Evolutionary conservation across 2,888 invertebrate species (phyloP), one percentile per base, ranked within the genome.

Genomic region (Ophion obscuratus): DNA sequence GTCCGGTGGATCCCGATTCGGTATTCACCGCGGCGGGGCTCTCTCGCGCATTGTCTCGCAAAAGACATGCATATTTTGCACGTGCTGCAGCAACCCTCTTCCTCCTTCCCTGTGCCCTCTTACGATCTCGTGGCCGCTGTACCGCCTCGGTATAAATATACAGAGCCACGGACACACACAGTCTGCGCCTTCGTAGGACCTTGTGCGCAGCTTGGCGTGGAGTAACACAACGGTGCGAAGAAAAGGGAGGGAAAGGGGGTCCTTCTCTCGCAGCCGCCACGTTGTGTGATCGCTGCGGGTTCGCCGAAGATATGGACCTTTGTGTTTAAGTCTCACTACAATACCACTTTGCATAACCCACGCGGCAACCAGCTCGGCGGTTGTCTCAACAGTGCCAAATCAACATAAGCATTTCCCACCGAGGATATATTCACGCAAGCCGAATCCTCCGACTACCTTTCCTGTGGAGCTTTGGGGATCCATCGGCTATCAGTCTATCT

Each of bases 31-130:
- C 77, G 83, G 86, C 82, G 79, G 83, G 79, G 83, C 74, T 86
- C 83, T 84, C 86, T 87, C 88, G 89, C 85, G 92, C 91, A 92
- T 92, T 92, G 91, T 92, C 91, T 92, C 91, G 90, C 87, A 90
- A 87, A 91, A 91, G 88, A 90, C 91, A 92, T 91, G 91, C 91
- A 92, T 92, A 92, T 92, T 92, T 92, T 92, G 91, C 91, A 91
- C 91, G 91, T 91, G 91, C 91, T 81, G 73, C 77, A 87, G 86
- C 89, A 88, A 84, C 83, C 75, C 59, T 81, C 85, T 47, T 47
- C 14, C 81, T 62, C 78, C 61, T 74, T n/a, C 80, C 84, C 76
- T 36, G 57, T 62, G 36, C 70, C 73, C 86, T 40, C 73, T 67
- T 67, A 40, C 20, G 57, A 27, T 40, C 27, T 14, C 57, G 67